Evolutionary conservation across 2,797 vertebrate genomes (phyloP).

Genomic region (Sibirionetta formosa): DNA sequence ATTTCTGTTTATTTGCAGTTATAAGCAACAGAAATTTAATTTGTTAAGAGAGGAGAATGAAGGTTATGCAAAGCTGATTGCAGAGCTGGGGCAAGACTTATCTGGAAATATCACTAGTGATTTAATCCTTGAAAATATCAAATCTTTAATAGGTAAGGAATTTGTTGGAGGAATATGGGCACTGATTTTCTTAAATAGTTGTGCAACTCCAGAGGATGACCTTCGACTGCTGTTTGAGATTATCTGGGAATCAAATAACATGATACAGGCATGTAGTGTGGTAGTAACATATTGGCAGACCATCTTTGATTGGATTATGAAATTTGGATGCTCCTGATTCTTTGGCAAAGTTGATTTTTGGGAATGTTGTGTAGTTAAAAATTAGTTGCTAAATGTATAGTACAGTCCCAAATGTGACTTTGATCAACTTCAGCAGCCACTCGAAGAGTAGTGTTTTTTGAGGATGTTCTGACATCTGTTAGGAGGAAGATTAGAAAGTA

Average conservation of each 20-base stretch:
- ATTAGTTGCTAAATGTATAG: not conserved
- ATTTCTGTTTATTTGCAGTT: constrained; percentile 86
- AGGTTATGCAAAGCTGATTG: constrained; percentile 97
- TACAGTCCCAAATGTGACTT: not conserved
- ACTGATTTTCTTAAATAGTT: not conserved
- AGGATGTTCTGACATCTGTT: not conserved
- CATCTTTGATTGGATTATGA: not conserved
- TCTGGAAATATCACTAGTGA: constrained; percentile 95
- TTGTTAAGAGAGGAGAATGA: constrained; percentile 98
- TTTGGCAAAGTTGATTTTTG: not conserved
- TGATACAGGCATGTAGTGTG: accelerated
- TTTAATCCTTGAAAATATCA: constrained; percentile 97
- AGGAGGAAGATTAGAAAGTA: not conserved
- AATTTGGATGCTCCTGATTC: not conserved
- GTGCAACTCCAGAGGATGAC: not conserved
- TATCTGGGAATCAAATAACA: not conserved
- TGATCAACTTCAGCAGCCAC: not conserved
- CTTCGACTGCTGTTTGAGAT: not conserved
- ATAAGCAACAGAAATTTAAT: constrained; percentile 99
- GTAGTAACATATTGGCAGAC: not conserved
- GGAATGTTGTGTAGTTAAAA: not conserved
- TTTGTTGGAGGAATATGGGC: not conserved
- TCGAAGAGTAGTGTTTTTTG: not conserved
- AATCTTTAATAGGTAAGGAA: constrained; percentile 96
- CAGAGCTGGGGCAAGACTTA: constrained; percentile 97